phyloP scores from a whole-genome alignment of 2,797 vertebrate genomes.

The Alauda arvensis region DNA sequence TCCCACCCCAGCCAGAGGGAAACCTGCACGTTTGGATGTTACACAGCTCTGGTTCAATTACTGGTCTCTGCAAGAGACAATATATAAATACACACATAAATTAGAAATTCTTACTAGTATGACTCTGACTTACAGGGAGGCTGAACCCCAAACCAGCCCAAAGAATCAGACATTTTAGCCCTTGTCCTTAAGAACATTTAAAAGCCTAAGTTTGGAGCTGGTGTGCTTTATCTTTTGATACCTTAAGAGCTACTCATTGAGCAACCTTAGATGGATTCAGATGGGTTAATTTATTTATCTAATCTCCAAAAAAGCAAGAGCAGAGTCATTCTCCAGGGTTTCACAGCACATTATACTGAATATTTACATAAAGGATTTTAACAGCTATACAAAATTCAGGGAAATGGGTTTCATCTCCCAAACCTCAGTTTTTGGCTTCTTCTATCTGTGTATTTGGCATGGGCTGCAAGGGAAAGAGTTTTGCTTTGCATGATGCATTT shows the following conservation, averaged over 20 bases:
- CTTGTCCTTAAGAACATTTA: background rate
- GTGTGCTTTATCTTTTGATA: background rate
- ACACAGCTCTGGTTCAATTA: background rate
- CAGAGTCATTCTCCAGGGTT: background rate
- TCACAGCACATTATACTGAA: background rate
- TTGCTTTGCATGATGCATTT: background rate
- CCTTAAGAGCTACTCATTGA: background rate
- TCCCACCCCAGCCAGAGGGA: background rate
- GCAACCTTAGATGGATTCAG: background rate
- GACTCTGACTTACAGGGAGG: background rate
- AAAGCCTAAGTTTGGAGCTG: background rate
- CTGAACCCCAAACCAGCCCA: background rate
- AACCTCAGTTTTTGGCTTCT: background rate
- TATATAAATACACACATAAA: background rate
- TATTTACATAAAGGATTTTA: background rate
- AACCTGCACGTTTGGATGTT: background rate
- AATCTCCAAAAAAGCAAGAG: background rate
- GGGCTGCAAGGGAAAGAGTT: background rate
- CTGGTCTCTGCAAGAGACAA: accelerated
- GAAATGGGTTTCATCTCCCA: background rate
- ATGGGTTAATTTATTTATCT: background rate
- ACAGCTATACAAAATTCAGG: background rate
- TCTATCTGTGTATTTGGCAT: background rate
- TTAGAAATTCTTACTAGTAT: background rate
- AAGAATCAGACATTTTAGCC: background rate